Base-by-base conservation (phyloP, 1,140 invertebrate species). In the Zaprionus camerounensis region DNA sequence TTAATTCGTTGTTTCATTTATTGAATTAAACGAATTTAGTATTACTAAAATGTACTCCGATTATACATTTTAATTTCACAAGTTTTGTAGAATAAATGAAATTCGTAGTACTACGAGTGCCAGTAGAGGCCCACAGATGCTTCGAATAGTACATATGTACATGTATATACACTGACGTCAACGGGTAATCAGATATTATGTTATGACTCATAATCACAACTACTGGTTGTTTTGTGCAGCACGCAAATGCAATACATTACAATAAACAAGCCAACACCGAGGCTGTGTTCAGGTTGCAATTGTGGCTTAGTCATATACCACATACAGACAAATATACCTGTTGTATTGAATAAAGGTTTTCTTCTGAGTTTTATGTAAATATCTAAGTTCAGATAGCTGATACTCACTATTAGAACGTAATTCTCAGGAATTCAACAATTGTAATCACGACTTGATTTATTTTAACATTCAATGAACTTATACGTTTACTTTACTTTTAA, bases 161-260 rank as follows among this genome's bases (percentile, higher is more conserved):
- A 31, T 7, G 7, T 31, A 31, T 7, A 31, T 31, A n/a, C 12
- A 28, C 7, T 72, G 62, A 41, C 41, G 22, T 59, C 70, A 71
- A 36, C 5, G n/a, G 26, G 13, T 46, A 12, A 22, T 7, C 53
- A 46, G 56, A 20, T 59, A 22, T 17, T 59, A 34, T n/a, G 1
- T 7, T 31, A 49, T 72, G 70, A 72, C 17, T 72, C 70, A 72
- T 6, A n/a, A 11, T 17, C 12, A 26, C 46, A 31, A 22, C n/a
- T 13, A 9, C n/a, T 31, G 15, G 5, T 26, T 44, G 41, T 71
- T 65, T 24, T 24, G 59, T 65, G 51, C 51, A 34, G 20, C 13
- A 22, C 7, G 7, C 49, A 26, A 66, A n/a, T 70, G 57, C 57
- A 62, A 53, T 36, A 34, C 3, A 34, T 34, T 34, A 11, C 9